Conservation (phyloP, 2,113 vertebrate species). For the Elachura formosa region DNA sequence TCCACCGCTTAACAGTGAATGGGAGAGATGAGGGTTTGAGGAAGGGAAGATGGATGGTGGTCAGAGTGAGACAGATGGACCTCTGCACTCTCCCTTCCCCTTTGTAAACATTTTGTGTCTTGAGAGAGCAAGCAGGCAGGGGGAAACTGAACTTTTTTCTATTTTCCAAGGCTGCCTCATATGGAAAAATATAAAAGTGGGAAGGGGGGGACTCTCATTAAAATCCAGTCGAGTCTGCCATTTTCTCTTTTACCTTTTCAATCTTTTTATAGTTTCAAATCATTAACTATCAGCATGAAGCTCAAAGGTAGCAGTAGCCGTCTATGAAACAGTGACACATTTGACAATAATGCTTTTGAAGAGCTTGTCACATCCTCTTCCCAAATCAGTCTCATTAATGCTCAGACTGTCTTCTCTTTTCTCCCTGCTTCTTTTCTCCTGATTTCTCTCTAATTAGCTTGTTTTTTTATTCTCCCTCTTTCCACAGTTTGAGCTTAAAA, state of each 20-base stretch:
- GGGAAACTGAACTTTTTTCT: conserved; percentile 47
- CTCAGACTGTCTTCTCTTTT: conserved; percentile 75
- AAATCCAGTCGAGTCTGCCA: conserved; percentile 75
- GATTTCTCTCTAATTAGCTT: conserved; percentile 80
- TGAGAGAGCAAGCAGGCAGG: not conserved
- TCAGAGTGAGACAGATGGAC: not conserved
- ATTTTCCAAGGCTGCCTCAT: conserved; percentile 45
- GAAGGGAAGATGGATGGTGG: not conserved
- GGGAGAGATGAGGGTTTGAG: not conserved
- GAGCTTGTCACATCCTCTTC: conserved; percentile 78
- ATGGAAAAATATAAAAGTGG: not conserved
- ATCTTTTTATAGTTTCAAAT: conserved; percentile 81
- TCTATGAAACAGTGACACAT: conserved; percentile 79
- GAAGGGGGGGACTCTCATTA: conserved; percentile 67
- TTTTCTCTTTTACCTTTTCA: conserved; percentile 78
- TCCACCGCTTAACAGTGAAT: not conserved
- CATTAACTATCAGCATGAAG: conserved; percentile 80
- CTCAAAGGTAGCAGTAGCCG: conserved; percentile 75
- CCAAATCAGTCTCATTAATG: conserved; percentile 84
- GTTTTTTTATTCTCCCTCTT: conserved; percentile 65
- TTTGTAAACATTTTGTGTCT: conserved; percentile 35
- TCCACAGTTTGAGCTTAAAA: conserved; percentile 67
- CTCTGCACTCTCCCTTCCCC: conserved; percentile 23
- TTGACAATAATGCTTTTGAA: conserved; percentile 84
- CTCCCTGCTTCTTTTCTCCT: conserved; percentile 74